Base-by-base conservation (phyloP, 2,797 vertebrate genomes). In the Uromys caudimaculatus region DNA sequence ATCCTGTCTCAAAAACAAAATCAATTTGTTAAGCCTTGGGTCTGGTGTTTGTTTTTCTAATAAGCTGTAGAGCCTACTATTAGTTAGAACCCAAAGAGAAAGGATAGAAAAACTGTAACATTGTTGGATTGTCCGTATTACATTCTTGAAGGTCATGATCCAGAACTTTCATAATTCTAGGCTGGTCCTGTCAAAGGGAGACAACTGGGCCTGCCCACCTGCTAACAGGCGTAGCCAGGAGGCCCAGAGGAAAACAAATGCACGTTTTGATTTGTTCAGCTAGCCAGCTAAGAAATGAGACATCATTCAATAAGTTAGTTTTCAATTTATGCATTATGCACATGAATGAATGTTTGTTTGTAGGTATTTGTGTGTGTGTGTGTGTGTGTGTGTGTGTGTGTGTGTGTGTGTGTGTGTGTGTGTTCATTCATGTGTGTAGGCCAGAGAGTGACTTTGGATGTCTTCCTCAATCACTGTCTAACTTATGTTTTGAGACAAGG, bases 251-350 rank as follows among this genome's bases (percentile, higher is more conserved):
- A 44, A 44, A 44, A 44, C 81, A 88, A 91, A 54, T 19, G 41
- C 19, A 56, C 35, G 54, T 23, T 69, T 95, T 62, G 38, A 54
- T 79, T 71, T 79, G 27, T 6, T 91, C 19, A 10, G 6, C 60
- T 58, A 67, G 64, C 47, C 84, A 23, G 54, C 67, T 81, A 90
- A 95, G 86, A 90, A 88, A 79, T 69, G 71, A 84, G 17, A 50
- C 8, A 71, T 50, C 23, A 27, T 32, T 89, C 67, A 56, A 13
- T 14, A 3, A 92, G 8, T 62, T 83, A 24, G 14, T 54, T 87
- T 56, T 87, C 19, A 29, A 21, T 87, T 56, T 73, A 38, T 4
- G 3, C 38, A 69, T 38, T 86, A 17, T 38, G 35, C 52, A 17
- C 13, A 54, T 29, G 8, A 27, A 7, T 54, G 54, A 14, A 52